These are phyloP conservation scores for Melinaea menophilus DNA, from an alignment of 2,888 invertebrate species.

Conservation along the genomic window DNA sequence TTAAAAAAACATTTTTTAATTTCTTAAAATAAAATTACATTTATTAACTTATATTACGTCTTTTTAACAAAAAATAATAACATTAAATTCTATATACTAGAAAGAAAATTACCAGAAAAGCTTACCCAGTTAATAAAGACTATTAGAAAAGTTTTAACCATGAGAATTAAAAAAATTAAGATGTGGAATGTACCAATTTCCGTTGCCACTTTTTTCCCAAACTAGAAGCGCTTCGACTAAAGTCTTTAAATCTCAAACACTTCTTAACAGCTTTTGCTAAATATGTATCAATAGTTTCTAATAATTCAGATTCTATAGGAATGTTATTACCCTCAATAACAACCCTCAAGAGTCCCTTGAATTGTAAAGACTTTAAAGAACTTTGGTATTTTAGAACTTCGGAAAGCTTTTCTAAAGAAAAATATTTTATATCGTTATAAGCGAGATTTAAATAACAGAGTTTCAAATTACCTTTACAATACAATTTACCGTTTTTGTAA, in stretches of 20 bases:
- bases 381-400: constrained; percentile 47
- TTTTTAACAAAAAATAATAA: too few species aligned
- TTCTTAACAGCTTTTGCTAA: constrained; percentile 32
- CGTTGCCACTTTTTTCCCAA: background rate
- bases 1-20: too few species aligned
- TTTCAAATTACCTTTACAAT: constrained; percentile 45
- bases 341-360: constrained; percentile 45
- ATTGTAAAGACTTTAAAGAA: constrained; percentile 13
- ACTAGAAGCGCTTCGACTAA: constrained; percentile 5
- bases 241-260: constrained; percentile 12
- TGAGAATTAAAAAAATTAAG: too few species aligned
- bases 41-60: too few species aligned
- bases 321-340: constrained; percentile 48
- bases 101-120: too few species aligned
- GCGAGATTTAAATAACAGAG: constrained; percentile 52
- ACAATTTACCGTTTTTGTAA: constrained; percentile 30
- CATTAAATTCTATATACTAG: too few species aligned
- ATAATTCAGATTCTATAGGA: constrained; percentile 39
- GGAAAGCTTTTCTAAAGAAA: constrained; percentile 37
- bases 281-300: constrained; percentile 36
- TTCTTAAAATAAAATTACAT: too few species aligned
- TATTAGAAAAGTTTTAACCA: too few species aligned
- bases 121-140: too few species aligned
- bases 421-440: constrained; percentile 45
- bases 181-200: background rate